A percentile compares a stretch with the other conserved stretches of the same genome.
Conservation (phyloP, 2,797 vertebrate species). For the Mallotus villosus region DNA sequence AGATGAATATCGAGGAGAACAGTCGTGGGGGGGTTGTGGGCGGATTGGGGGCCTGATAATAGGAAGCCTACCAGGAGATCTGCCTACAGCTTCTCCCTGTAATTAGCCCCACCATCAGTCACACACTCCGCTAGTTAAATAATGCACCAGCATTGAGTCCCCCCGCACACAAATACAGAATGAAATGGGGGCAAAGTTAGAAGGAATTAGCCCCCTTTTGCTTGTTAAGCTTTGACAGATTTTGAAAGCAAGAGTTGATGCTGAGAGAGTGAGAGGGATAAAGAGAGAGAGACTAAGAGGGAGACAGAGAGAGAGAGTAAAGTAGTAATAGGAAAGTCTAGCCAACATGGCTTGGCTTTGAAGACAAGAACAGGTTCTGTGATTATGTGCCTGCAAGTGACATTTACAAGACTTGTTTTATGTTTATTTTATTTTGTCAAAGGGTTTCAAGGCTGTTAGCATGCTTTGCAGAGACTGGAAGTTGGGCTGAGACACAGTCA, state of each 20-base stretch:
- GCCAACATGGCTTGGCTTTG: conserved; percentile 15
- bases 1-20: conserved; percentile 69
- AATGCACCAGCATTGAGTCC: conserved; percentile 40
- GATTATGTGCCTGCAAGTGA: conserved; percentile 37
- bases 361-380: conserved; percentile 12
- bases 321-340: background rate
- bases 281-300: too few species aligned
- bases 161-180: conserved; percentile 41
- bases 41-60: conserved; percentile 65
- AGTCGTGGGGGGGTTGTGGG: conserved; percentile 49
- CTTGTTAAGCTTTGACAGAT: conserved; percentile 27
- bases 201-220: conserved; percentile 28
- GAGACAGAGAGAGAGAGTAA: background rate
- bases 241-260: conserved; percentile 6
- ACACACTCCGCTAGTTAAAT: conserved; percentile 50
- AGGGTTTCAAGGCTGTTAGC: conserved; percentile 31
- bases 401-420: conserved; percentile 40
- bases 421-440: conserved; percentile 1
- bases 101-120: conserved; percentile 65
- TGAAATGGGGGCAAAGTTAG: conserved; percentile 47
- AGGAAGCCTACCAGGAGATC: conserved; percentile 61
- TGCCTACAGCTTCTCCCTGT: conserved; percentile 52
- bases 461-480: conserved; percentile 3
- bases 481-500: conserved; percentile 42
- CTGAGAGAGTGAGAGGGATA: too few species aligned